These are phyloP conservation scores for Lytechinus variegatus DNA, from an alignment of 35 echinoderm and acorn worm genomes.

Conservation along the genomic window DNA sequence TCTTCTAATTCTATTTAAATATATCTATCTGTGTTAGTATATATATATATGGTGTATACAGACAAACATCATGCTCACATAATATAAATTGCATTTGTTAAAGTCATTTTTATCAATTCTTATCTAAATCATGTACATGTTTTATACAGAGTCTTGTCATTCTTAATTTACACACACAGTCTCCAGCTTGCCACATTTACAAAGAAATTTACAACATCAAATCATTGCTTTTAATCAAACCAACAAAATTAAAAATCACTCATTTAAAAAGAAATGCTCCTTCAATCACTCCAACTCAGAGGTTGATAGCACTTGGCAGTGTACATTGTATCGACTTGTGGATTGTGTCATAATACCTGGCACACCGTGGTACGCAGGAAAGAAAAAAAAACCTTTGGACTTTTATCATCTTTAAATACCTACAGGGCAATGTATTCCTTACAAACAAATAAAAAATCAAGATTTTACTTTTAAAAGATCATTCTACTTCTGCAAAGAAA, in stretches of 20 bases:
- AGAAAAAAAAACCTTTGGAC: background rate
- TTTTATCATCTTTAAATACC: background rate
- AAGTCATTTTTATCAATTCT: background rate
- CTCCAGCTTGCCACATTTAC: background rate
- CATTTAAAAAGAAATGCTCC: background rate
- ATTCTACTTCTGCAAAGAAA: too few species aligned
- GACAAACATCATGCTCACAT: slow-evolving; percentile 36
- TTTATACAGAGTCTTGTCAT: slow-evolving; percentile 27
- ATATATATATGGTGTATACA: slow-evolving; percentile 16
- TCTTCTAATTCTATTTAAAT: slow-evolving; percentile 13
- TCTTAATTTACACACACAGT: slow-evolving; percentile 22
- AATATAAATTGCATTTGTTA: slow-evolving; percentile 44
- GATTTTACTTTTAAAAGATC: too few species aligned
- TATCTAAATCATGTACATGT: slow-evolving; percentile 35
- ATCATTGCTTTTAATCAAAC: background rate
- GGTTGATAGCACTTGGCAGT: background rate
- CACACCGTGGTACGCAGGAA: background rate
- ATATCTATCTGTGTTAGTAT: slow-evolving; percentile 49
- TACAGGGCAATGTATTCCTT: background rate
- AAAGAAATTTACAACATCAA: background rate
- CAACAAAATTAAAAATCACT: background rate
- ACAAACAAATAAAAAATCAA: background rate
- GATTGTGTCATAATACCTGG: background rate
- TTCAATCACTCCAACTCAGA: background rate
- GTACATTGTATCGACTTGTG: background rate